Base-by-base conservation (phyloP, 2,113 vertebrate genomes). In the Mungos mungo region DNA sequence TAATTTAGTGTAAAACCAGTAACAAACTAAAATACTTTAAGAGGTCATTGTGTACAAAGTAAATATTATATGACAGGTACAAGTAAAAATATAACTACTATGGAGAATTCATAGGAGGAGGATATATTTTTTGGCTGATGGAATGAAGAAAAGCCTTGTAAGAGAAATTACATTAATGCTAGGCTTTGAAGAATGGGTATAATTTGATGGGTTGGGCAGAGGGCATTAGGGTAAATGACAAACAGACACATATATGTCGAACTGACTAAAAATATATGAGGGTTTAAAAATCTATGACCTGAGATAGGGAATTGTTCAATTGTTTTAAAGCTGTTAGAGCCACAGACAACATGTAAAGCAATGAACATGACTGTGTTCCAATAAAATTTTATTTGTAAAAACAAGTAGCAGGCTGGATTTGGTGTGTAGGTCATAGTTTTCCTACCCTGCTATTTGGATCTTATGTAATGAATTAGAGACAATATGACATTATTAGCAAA, bases 351-450 rank as follows among this genome's bases (percentile, higher is more conserved):
- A 7, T 57, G 13, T n/a, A 72, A 90, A 68, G 5, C 33, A 68
- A 7, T 68, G 33, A 90, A 5, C 15, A 47, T 12, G 29, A 5
- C 68, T 77, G 21, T 87, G 85, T 82, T 65, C n/a, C 35, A n/a
- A 54, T 77, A 60, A 86, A 90, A 74, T 54, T 71, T 83, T 25
- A 54, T 95, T 90, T 60, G n/a, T 15, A 68, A 82, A 96, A 90
- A 72, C 5, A 38, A 11, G 41, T 45, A 25, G 7, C 45, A 94
- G 16, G 10, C 33, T 96, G 35, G 68, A 81, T 87, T 66, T 93
- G 80, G 2, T 12, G 11, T 65, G 50, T 29, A 31, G 13, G 14
- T 31, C 19, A 7, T n/a, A 25, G 38, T 86, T 85, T 95, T 14
- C 2, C 25, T 82, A 50, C 31, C 10, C 15, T 9, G 50, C 13